Evolutionary conservation across 2,113 vertebrate species (phyloP).

Genomic region (Todiramphus chloris): DNA sequence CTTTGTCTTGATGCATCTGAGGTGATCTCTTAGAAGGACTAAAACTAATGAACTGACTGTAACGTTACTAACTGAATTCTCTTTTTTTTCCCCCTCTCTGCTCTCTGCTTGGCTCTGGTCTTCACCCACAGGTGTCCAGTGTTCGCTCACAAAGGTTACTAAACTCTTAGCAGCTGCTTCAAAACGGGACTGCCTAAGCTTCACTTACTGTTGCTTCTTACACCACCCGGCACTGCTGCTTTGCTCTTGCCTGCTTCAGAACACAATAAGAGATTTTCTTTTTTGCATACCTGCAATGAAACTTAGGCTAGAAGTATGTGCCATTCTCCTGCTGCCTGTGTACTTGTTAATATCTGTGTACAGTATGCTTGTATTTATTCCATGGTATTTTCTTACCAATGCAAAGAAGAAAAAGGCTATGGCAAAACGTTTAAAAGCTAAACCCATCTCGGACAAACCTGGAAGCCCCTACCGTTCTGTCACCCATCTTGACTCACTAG

Average conservation of each 20-base stretch:
- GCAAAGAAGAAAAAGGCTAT: conserved; percentile 84
- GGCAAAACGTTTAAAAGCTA: conserved; percentile 90
- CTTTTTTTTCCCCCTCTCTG: conserved; percentile 66
- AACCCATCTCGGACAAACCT: conserved; percentile 78
- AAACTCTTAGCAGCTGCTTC: conserved; percentile 70
- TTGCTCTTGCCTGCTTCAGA: conserved; percentile 67
- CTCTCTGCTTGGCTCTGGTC: conserved; percentile 74
- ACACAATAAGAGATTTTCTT: conserved; percentile 48
- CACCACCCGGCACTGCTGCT: conserved; percentile 59
- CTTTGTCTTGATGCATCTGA: conserved; percentile 30
- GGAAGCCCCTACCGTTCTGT: conserved; percentile 93
- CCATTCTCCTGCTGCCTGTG: conserved; percentile 87
- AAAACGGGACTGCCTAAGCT: conserved; percentile 59
- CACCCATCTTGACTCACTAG: conserved; percentile 85
- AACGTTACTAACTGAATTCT: conserved; percentile 72
- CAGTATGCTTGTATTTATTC: conserved; percentile 91
- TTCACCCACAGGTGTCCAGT: conserved; percentile 68
- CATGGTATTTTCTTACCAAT: conserved; percentile 95
- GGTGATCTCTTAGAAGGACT: conserved; percentile 51
- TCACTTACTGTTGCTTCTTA: conserved; percentile 33
- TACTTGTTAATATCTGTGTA: conserved; percentile 93
- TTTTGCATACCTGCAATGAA: conserved; percentile 73
- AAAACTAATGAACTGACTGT: conserved; percentile 55
- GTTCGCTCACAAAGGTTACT: conserved; percentile 78
- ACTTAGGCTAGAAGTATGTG: conserved; percentile 81